Percentiles rank a stretch among this genome's conserved stretches.
Conservation (phyloP, 2,888 invertebrate genomes). For the Lepidocyrtinus sp. region DNA sequence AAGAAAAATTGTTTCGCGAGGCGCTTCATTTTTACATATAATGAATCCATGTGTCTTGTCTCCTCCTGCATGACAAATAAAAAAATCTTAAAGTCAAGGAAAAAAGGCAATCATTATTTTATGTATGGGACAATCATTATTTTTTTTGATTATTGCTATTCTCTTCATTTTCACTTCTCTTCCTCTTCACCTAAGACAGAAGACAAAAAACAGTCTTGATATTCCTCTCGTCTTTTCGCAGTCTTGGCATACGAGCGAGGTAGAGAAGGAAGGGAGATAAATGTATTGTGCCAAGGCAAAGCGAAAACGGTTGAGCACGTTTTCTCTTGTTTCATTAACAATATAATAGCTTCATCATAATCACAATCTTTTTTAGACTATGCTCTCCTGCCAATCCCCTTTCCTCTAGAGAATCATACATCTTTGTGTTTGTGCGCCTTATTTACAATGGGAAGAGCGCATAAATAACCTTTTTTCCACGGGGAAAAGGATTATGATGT, state of each 20-base stretch:
- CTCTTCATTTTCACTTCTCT: neutral
- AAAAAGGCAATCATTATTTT: neutral
- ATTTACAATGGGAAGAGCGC: no score
- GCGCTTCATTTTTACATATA: neutral
- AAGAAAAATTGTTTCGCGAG: neutral
- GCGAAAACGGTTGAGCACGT: constrained; percentile 40
- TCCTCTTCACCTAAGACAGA: neutral
- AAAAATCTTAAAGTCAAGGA: neutral
- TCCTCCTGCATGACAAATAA: neutral
- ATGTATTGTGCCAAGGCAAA: neutral
- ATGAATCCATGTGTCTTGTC: neutral
- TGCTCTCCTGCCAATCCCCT: neutral
- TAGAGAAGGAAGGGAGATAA: constrained; percentile 9
- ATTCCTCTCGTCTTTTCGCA: no score
- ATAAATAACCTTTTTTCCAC: no score
- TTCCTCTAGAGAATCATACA: neutral
- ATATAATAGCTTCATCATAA: constrained; percentile 31
- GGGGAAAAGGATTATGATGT: no score
- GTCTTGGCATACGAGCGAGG: neutral
- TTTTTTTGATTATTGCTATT: neutral
- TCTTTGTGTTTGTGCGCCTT: neutral
- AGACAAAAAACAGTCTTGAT: neutral
- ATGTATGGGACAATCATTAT: neutral
- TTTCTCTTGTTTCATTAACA: constrained; percentile 56
- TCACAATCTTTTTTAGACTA: neutral